Base-by-base conservation (phyloP, 1,140 invertebrate genomes). In the Drosophila elegans region DNA sequence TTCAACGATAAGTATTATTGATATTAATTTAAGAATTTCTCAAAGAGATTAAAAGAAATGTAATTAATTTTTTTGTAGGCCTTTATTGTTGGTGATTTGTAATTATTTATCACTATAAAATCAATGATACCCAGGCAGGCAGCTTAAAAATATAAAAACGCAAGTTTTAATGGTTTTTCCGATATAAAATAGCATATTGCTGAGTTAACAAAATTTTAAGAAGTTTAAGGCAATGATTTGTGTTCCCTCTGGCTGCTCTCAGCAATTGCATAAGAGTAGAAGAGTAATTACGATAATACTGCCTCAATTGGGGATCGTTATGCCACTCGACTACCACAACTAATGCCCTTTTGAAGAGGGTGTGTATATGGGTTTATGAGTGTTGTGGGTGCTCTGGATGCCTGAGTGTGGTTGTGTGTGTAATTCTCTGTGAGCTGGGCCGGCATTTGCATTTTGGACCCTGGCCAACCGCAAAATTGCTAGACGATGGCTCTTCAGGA, bases 381-480 rank as follows among this genome's bases (percentile, higher is more conserved):
- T 32, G 29, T 32, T 32, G 4, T 16, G 10, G 46, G n/a, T 16
- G 32, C 9, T 4, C 21, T 32, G n/a, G n/a, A n/a, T n/a, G n/a
- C n/a, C n/a, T n/a, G n/a, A n/a, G 3, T 9, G 12, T 45, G 29
- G 16, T 6, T 1, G n/a, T 32, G 32, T 36, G 9, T 10, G 25
- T 45, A 27, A 16, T 13, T 2, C 25, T 6, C n/a, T 32, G 32
- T 44, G 13, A 16, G 3, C 25, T 45, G 6, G 71, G 46, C 25
- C 46, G 13, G 21, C 62, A 80, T 79, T 79, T 79, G 76, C 76
- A 79, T 80, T 80, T 80, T 74, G 78, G 72, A 76, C 66, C 41
- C 59, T 64, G 48, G 59, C 59, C 77, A 73, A 66, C 59, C 76
- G 25, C 76, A 73, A 78, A 78, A 78, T 81, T 81, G 78, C 73